Percentiles rank a stretch among this genome's conserved stretches.
Conservation (phyloP, 2,113 vertebrate species). For the Myotis lucifugus region DNA sequence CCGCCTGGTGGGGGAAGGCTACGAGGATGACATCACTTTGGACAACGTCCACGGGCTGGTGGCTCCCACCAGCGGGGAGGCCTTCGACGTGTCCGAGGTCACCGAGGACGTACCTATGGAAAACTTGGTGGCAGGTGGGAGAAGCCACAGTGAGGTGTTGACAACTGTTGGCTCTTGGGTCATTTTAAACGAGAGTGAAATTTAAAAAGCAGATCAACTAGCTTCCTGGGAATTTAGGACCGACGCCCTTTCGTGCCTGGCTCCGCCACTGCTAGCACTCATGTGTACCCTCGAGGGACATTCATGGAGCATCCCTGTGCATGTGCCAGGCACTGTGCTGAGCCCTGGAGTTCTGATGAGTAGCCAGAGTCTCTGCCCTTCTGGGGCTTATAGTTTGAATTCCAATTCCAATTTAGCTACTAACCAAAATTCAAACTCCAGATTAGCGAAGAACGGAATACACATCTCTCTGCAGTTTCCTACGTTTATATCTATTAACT, state of each 20-base stretch:
- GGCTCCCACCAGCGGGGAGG: not conserved
- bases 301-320: not conserved
- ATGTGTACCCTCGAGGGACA: not conserved
- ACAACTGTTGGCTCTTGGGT: not conserved
- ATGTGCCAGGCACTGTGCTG: not conserved
- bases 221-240: not conserved
- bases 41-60: slow-evolving; percentile 86
- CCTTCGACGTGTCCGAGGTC: not conserved
- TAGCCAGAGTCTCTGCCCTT: not conserved
- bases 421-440: not conserved
- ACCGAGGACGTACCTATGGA: slow-evolving; percentile 43
- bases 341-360: not conserved
- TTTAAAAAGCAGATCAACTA: not conserved
- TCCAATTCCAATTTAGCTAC: not conserved
- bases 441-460: not conserved
- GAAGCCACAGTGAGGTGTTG: not conserved
- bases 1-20: slow-evolving; percentile 88
- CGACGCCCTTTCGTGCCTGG: accelerated
- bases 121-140: slow-evolving; percentile 83
- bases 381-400: not conserved
- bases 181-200: not conserved
- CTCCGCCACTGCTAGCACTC: not conserved
- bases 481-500: not conserved
- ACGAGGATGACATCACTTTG: slow-evolving; percentile 88
- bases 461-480: not conserved